Conservation (phyloP, 1,140 invertebrate genomes). For the Bombus confusus region DNA sequence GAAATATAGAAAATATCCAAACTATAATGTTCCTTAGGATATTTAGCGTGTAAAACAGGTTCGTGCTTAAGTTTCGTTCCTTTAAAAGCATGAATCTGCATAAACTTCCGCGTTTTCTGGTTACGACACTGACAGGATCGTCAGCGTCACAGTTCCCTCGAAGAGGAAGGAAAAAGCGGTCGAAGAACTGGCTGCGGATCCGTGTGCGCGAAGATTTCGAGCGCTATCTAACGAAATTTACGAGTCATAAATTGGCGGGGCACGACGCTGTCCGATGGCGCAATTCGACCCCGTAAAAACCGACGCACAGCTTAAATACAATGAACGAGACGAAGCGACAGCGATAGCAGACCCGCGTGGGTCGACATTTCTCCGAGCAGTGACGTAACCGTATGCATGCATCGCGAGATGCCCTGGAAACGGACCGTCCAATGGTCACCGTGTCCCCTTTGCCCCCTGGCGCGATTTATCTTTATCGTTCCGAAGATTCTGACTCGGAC, state of each 20-base stretch:
- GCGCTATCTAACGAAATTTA: constrained; percentile 5
- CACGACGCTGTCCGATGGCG: not conserved
- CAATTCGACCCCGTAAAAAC: not conserved
- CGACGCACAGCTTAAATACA: constrained; percentile 1
- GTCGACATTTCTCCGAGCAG: not conserved
- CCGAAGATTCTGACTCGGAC: too few species aligned
- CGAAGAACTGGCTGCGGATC: not conserved
- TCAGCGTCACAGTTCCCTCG: rapidly evolving
- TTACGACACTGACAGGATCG: not conserved
- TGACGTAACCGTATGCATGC: constrained; percentile 2
- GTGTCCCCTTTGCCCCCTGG: not conserved
- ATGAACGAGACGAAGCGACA: not conserved
- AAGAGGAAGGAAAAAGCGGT: not conserved
- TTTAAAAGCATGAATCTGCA: too few species aligned
- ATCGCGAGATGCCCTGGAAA: not conserved
- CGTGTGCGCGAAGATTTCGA: not conserved
- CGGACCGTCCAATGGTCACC: not conserved
- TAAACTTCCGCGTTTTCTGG: too few species aligned
- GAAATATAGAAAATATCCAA: too few species aligned
- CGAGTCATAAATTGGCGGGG: constrained; percentile 10
- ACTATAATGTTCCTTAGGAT: too few species aligned
- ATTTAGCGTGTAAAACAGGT: too few species aligned
- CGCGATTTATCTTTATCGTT: constrained; percentile 13
- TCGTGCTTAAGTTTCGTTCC: too few species aligned
- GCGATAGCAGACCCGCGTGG: not conserved